Evolutionary conservation across 1,140 invertebrate genomes (phyloP).

Genomic region (Pantala flavescens): DNA sequence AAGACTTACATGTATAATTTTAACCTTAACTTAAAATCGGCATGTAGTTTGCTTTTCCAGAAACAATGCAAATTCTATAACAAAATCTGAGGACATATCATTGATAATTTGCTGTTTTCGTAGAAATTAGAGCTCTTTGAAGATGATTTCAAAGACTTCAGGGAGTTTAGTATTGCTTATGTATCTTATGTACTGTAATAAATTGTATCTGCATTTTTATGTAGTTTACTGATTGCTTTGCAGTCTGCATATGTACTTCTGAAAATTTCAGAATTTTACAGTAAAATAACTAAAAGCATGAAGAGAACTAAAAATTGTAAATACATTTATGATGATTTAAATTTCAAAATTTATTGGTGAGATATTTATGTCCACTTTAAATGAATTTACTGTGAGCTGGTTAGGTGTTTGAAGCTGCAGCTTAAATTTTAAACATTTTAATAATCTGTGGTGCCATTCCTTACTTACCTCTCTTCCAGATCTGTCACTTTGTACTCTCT

Average conservation of each 20-base stretch:
- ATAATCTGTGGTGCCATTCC: neutral
- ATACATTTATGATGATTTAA: neutral
- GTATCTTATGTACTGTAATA: too few species aligned
- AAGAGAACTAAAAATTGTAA: neutral
- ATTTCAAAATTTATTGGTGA: neutral
- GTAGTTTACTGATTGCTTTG: neutral
- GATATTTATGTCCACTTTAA: neutral
- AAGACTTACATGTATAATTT: too few species aligned
- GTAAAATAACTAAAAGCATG: neutral
- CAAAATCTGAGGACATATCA: neutral
- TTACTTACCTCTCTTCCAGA: conserved; percentile 5
- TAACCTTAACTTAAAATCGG: neutral
- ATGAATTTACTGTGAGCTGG: conserved; percentile 5
- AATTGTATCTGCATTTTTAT: neutral
- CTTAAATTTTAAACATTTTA: neutral
- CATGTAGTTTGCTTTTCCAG: neutral
- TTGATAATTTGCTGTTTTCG: neutral
- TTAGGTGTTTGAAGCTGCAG: neutral
- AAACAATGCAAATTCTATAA: neutral
- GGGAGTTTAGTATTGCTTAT: neutral
- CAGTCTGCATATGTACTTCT: neutral
- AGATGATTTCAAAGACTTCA: neutral
- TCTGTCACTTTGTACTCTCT: neutral
- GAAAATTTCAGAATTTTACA: neutral
- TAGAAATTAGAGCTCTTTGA: neutral